These are phyloP conservation scores for Dolomedes plantarius DNA, from an alignment of 2,888 invertebrate genomes.

Conservation along the genomic window DNA sequence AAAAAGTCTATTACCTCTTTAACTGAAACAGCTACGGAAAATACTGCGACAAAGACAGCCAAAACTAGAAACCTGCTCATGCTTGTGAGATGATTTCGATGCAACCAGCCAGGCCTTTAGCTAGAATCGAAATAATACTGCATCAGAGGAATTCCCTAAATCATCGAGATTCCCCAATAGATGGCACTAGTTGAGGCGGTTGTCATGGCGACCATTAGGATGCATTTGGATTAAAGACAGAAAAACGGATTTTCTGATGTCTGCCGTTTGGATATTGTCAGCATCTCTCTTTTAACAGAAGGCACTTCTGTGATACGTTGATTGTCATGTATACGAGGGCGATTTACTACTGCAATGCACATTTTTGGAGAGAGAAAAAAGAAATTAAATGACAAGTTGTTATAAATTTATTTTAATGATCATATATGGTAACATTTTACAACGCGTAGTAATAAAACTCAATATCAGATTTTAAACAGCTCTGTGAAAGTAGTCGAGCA, in stretches of 20 bases:
- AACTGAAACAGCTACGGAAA: slow-evolving; percentile 27
- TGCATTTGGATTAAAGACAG: slow-evolving; percentile 35
- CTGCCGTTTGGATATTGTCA: not conserved
- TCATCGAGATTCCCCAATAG: slow-evolving; percentile 28
- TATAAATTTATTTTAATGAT: too few relatives aligned
- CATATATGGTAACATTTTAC: too few relatives aligned
- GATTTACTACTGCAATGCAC: too few relatives aligned
- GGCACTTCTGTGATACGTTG: too few relatives aligned
- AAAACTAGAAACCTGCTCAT: slow-evolving; percentile 44
- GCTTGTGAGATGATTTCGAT: not conserved
- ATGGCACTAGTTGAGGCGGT: slow-evolving; percentile 39
- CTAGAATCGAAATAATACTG: slow-evolving; percentile 9
- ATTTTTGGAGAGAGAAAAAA: too few relatives aligned
- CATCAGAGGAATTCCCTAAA: not conserved
- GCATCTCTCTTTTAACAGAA: not conserved
- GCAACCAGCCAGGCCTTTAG: slow-evolving; percentile 6
- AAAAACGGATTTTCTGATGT: slow-evolving; percentile 51
- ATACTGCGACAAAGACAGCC: slow-evolving; percentile 18
- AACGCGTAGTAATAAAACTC: too few relatives aligned
- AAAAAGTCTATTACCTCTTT: slow-evolving; percentile 33
- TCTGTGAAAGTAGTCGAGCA: too few relatives aligned
- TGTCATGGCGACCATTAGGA: slow-evolving; percentile 43
- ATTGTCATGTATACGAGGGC: too few relatives aligned
- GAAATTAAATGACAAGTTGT: too few relatives aligned
- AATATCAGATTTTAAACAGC: too few relatives aligned